Evolutionary conservation across 1,140 invertebrate species (phyloP).

Genomic region (Planococcus citri): DNA sequence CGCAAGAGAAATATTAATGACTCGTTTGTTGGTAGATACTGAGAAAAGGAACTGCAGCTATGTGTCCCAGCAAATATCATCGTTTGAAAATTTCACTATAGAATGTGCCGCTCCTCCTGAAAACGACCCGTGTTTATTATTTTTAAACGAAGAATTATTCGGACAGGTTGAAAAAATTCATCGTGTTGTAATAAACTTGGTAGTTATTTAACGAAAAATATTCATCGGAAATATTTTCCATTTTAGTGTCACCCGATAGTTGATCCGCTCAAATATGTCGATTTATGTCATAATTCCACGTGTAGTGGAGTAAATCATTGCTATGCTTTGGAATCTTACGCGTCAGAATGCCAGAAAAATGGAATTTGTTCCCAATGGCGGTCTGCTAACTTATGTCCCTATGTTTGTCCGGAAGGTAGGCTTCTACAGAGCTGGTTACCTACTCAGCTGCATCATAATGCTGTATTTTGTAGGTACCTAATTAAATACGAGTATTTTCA

Average conservation of each 20-base stretch:
- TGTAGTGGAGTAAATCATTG: slow-evolving; percentile 45
- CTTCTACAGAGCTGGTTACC: too few relatives aligned
- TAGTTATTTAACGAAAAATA: too few relatives aligned
- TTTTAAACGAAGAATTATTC: background rate
- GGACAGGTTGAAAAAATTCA: background rate
- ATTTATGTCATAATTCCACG: slow-evolving; percentile 52
- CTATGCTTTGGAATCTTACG: slow-evolving; percentile 52
- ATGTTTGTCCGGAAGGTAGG: slow-evolving; percentile 37
- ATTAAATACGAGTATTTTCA: too few relatives aligned
- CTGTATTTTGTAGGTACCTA: too few relatives aligned
- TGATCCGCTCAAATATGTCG: slow-evolving; percentile 50
- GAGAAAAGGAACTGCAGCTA: background rate
- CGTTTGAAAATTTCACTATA: background rate
- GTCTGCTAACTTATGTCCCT: slow-evolving; percentile 45
- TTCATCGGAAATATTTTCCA: background rate
- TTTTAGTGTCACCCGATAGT: slow-evolving; percentile 54
- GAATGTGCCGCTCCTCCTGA: background rate
- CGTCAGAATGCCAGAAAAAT: slow-evolving; percentile 49
- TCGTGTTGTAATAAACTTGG: background rate
- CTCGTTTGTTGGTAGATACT: background rate
- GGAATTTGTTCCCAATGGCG: slow-evolving; percentile 63
- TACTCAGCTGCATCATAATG: too few relatives aligned
- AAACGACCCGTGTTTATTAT: background rate
- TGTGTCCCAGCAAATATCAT: background rate
- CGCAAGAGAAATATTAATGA: background rate